phyloP scores from a whole-genome alignment of 2,113 vertebrate genomes.

The Ammospiza caudacuta region DNA sequence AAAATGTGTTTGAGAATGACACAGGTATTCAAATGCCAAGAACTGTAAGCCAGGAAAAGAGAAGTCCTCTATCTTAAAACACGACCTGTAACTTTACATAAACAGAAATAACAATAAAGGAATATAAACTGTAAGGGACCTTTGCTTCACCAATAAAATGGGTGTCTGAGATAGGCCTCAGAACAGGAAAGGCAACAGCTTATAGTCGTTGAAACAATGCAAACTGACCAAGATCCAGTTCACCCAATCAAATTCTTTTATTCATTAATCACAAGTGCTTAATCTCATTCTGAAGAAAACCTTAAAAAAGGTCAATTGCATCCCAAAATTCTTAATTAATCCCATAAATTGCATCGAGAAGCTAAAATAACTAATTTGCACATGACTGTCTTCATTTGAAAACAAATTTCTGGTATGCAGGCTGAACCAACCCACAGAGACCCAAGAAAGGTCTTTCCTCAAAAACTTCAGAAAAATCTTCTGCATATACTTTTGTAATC shows the following conservation, averaged over 20 bases:
- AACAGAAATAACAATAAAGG: not conserved
- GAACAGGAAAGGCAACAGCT: not conserved
- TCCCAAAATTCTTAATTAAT: not conserved
- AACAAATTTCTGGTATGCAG: not conserved
- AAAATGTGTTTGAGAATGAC: not conserved
- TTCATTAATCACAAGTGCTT: not conserved
- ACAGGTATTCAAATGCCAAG: rapidly evolving
- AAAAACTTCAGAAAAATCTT: not conserved
- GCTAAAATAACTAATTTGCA: not conserved
- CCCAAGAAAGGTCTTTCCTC: not conserved
- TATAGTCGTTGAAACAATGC: not conserved
- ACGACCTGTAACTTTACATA: not conserved
- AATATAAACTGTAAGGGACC: not conserved
- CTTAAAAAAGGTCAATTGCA: not conserved
- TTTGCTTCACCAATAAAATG: not conserved
- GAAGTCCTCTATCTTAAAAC: not conserved
- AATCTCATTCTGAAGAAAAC: not conserved
- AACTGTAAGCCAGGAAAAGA: not conserved
- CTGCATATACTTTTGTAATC: not conserved
- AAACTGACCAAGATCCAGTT: not conserved
- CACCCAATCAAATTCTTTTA: not conserved
- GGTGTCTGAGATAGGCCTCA: not conserved
- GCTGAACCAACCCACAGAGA: not conserved
- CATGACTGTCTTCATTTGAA: not conserved
- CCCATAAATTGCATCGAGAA: not conserved